Conservation (phyloP, 2,888 invertebrate species). For the Calephelis perditalis region DNA sequence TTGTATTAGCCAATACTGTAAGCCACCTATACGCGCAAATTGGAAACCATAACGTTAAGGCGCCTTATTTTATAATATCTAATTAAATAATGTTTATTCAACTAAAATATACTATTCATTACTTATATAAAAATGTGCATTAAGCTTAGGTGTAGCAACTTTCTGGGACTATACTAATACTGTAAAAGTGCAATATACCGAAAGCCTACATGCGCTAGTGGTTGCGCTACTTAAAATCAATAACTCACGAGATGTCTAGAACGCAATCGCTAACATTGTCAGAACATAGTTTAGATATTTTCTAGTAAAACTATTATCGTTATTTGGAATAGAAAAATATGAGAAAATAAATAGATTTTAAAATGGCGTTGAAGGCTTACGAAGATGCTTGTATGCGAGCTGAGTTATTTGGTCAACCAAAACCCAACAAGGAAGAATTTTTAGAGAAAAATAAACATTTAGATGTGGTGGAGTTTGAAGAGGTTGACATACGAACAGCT, state of each 20-base stretch:
- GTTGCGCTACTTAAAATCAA: slow-evolving; percentile 7
- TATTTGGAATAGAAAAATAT: background rate
- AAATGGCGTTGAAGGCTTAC: slow-evolving; percentile 82
- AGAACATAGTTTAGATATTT: background rate
- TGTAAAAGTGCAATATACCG: too few species aligned
- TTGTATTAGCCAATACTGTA: too few species aligned
- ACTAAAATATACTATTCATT: too few species aligned
- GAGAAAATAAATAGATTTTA: slow-evolving; percentile 20
- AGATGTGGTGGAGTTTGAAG: slow-evolving; percentile 73
- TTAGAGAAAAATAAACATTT: slow-evolving; percentile 75
- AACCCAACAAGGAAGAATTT: slow-evolving; percentile 83
- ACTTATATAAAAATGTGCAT: too few species aligned
- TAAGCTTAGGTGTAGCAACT: too few species aligned
- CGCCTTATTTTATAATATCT: too few species aligned
- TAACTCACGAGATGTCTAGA: background rate
- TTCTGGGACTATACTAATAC: too few species aligned
- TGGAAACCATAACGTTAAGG: too few species aligned
- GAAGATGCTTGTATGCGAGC: slow-evolving; percentile 88
- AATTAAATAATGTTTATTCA: too few species aligned
- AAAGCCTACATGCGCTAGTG: too few species aligned
- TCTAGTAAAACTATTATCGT: background rate
- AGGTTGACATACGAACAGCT: slow-evolving; percentile 66
- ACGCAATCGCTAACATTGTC: slow-evolving; percentile 10
- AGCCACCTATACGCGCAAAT: too few species aligned
- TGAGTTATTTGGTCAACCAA: slow-evolving; percentile 84